Evolutionary conservation across 2,113 vertebrate genomes (phyloP), one percentile per base, ranked within the genome.

Genomic region (Anthoscopus minutus): DNA sequence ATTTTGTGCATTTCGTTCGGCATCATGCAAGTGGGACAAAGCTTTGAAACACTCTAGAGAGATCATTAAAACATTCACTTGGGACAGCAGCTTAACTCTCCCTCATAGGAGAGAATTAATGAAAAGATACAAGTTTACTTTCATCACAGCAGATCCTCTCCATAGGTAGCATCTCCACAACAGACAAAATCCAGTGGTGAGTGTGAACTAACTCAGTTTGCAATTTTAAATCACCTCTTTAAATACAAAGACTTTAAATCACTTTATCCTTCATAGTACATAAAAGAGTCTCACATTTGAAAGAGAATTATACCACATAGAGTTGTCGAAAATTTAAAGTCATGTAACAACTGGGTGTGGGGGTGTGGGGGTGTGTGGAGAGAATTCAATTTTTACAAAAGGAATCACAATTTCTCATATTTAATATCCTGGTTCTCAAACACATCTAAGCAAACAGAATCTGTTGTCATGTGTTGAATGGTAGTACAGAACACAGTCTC

Each of bases 21-120:
- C 77, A 95, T 81, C 47, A 5, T 53, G 56, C 81, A 95, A 95
- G 71, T 51, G 66, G 89, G 81, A 93, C 90, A 95, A 94, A 96
- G 85, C 92, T 89, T 94, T 86, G 79, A 91, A 83, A 93, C 69
- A 88, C 94, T 94, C 92, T 81, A 95, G 90, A 95, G 95, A 96
- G 78, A 88, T 96, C 94, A 96, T 96, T 95, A 97, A 96, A 89
- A 62, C 64, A 96, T 92, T 93, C 92, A 91, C 93, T 85, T 89
- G 93, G 90, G 95, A 96, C 76, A 93, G 88, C 62, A 93, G 96
- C 93, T 96, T 96, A 96, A 88, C 61, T 47, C 50, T 65, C 57
- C 89, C 7, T 8, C 60, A 54, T 2, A 54, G 67, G 60, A 76
- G 57, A 80, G 79, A 93, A 89, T 92, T 96, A 96, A 96, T 91